phyloP scores from a whole-genome alignment of 2,113 vertebrate species.

The Oxygymnocypris stewartii region DNA sequence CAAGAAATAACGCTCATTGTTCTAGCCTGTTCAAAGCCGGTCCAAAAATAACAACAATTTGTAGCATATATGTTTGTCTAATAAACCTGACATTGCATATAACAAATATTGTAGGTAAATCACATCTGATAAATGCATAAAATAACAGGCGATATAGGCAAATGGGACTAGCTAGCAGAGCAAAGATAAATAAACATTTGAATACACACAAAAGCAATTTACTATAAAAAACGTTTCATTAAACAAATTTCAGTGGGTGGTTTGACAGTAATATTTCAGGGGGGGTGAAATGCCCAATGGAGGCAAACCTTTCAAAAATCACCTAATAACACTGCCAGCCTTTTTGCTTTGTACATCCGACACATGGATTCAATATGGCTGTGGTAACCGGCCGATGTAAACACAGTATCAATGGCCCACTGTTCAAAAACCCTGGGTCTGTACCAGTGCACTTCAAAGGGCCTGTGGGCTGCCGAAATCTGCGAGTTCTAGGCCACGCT shows the following conservation, averaged over 20 bases:
- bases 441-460: slow-evolving; percentile 64
- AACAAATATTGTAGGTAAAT: background rate
- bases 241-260: background rate
- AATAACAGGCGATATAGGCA: background rate
- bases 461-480: slow-evolving; percentile 51
- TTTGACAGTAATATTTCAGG: background rate
- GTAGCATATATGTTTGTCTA: background rate
- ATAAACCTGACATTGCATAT: background rate
- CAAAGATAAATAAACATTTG: background rate
- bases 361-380: slow-evolving; percentile 72
- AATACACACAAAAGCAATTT: background rate
- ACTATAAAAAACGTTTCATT: background rate
- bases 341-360: slow-evolving; percentile 57
- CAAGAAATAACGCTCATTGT: background rate
- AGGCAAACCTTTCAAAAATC: background rate
- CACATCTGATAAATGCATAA: too few species aligned
- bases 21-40: background rate
- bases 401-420: slow-evolving; percentile 66
- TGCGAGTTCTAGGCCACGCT: slow-evolving; percentile 64
- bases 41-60: background rate
- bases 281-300: background rate
- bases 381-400: slow-evolving; percentile 57
- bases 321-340: slow-evolving; percentile 33
- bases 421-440: slow-evolving; percentile 64
- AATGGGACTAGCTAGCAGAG: background rate